phyloP scores from a whole-genome alignment of 2,113 vertebrate species.

The Campylomormyrus numenius region DNA sequence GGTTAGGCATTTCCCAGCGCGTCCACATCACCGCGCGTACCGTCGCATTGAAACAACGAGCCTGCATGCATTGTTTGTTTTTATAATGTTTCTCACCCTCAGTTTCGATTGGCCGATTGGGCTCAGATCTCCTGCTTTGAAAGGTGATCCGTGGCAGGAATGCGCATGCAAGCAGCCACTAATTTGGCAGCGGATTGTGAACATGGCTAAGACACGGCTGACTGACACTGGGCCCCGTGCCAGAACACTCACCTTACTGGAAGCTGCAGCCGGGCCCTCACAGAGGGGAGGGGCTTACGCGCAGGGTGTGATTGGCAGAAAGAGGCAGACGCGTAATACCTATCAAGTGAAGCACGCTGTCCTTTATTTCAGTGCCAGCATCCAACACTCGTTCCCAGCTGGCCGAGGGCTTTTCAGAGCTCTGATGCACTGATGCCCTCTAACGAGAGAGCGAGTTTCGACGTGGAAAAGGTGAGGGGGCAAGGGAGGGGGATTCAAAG shows the following conservation, averaged over 20 bases:
- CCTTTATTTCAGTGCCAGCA: neutral
- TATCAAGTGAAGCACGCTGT: neutral
- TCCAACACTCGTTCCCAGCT: too few species aligned
- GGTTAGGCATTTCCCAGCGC: constrained; percentile 18
- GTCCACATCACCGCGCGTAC: constrained; percentile 46
- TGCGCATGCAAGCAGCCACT: constrained; percentile 24
- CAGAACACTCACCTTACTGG: neutral
- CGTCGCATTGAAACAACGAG: constrained; percentile 52
- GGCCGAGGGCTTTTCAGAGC: neutral
- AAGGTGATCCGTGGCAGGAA: constrained; percentile 47
- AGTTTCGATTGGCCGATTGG: constrained; percentile 52
- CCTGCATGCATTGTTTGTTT: constrained; percentile 55
- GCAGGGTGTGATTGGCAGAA: neutral
- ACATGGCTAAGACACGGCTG: neutral
- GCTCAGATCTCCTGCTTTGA: constrained; percentile 53
- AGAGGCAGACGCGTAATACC: neutral
- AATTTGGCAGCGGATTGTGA: constrained; percentile 12
- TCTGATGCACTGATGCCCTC: constrained; percentile 9
- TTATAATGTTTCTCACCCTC: constrained; percentile 51
- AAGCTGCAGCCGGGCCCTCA: neutral
- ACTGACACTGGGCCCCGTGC: neutral
- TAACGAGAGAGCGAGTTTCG: neutral
- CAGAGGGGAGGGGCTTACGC: neutral
- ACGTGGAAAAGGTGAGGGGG: neutral
- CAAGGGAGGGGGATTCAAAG: neutral